Base-by-base conservation (phyloP, 1,140 invertebrate genomes). In the Hesperophylax magnus region DNA sequence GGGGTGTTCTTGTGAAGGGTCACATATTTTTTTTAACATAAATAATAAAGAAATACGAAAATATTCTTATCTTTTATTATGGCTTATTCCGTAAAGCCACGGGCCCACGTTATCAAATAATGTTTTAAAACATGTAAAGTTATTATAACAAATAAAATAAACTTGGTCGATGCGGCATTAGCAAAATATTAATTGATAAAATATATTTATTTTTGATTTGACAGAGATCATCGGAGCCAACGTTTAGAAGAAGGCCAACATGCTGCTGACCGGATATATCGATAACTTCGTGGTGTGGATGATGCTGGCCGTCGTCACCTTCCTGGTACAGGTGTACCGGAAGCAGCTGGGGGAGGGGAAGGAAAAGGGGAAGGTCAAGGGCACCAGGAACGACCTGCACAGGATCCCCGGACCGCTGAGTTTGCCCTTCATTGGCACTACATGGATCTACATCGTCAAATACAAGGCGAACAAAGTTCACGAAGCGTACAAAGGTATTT, bases 401-500 rank as follows among this genome's bases (percentile, higher is more conserved):
- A 77, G 71, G 27, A 53, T 97, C 17, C 96, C 96, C 0, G 96
- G 96, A n/a, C 96, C 96, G 0, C 86, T 91, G 22, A 86, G 93
- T 0, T 85, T 97, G 20, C 95, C 96, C 0, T 87, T 96, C 22
- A 84, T 97, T n/a, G 96, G 96, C 2, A 96, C 95, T 6, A 91
- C 92, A 63, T 97, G 96, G 96, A 92, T 94, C 18, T 97, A 95
- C 86, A 91, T 94, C 86, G 93, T 94, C 11, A 88, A 91, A 56
- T 97, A 96, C 85, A 92, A 91, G 82, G 90, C 96, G 87, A 92
- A 92, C 74, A 94, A 95, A 85, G 88, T 97, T 31, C 96, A 97
- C 86, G 93, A 96, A 83, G 94, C 94, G 77, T 96, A 97, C 87
- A 91, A 92, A 92, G 94, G 94, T 94, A 92, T n/a, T 14, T 54